phyloP scores from a whole-genome alignment of 1,140 invertebrate genomes.

The Periplaneta americana region DNA sequence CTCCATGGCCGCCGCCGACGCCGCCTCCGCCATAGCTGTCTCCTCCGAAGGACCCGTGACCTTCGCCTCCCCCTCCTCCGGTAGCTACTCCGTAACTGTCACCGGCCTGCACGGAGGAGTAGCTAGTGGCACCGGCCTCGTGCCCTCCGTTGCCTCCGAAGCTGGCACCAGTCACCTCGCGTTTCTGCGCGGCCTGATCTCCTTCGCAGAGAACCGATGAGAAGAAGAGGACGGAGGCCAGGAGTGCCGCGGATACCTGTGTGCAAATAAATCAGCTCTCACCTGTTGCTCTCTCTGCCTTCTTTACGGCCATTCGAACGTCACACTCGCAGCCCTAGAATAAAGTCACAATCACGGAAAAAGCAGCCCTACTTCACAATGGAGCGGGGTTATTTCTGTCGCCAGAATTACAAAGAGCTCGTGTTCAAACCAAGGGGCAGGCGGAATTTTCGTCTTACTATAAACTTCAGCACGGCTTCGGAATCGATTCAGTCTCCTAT shows the following conservation, averaged over 20 bases:
- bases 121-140: neutral
- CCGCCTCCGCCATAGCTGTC: slow-evolving; percentile 2
- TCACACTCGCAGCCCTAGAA: no score
- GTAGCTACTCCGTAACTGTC: neutral
- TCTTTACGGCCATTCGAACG: no score
- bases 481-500: no score
- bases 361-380: no score
- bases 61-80: neutral
- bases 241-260: neutral
- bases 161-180: neutral
- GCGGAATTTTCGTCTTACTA: no score
- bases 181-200: neutral
- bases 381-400: no score
- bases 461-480: no score
- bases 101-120: neutral
- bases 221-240: neutral
- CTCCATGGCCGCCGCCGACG: neutral
- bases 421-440: no score
- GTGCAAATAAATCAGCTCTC: no score
- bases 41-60: neutral
- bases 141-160: neutral
- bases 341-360: no score
- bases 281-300: no score
- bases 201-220: neutral
- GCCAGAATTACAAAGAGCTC: no score